These are phyloP conservation scores for Callospermophilus lateralis DNA, from an alignment of 2,113 vertebrate genomes.

Conservation along the genomic window DNA sequence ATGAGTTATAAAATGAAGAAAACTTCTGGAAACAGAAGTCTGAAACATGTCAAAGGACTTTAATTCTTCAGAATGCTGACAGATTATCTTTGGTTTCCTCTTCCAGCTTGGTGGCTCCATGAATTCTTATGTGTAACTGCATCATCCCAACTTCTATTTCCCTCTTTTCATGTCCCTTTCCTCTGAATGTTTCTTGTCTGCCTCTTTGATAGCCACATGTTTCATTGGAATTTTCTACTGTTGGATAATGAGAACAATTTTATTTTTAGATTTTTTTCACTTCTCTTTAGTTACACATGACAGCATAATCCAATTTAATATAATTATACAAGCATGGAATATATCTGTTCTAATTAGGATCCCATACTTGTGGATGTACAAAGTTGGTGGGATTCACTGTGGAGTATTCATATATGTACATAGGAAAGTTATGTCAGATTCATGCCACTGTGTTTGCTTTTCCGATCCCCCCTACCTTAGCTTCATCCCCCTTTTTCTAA, in stretches of 20 bases:
- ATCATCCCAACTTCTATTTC: not conserved
- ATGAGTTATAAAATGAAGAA: not conserved
- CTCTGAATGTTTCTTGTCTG: not conserved
- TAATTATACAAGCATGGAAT: no score
- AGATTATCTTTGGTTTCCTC: not conserved
- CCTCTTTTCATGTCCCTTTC: not conserved
- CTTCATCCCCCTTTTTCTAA: no score
- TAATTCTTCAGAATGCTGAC: not conserved
- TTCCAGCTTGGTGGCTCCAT: no score
- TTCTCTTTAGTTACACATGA: no score
- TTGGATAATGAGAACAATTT: not conserved
- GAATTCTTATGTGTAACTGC: not conserved
- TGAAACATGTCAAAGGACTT: not conserved
- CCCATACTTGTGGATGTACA: no score
- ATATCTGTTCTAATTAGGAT: no score
- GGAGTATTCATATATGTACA: no score
- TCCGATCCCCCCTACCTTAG: no score
- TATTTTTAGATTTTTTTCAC: not conserved
- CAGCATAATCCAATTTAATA: no score
- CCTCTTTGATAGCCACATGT: not conserved
- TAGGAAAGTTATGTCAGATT: no score
- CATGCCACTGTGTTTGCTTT: no score
- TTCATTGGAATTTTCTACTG: not conserved
- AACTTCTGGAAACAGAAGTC: not conserved
- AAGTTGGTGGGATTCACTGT: no score